phyloP scores from a whole-genome alignment of 2,113 vertebrate genomes.

The Microcebus tavaratra region DNA sequence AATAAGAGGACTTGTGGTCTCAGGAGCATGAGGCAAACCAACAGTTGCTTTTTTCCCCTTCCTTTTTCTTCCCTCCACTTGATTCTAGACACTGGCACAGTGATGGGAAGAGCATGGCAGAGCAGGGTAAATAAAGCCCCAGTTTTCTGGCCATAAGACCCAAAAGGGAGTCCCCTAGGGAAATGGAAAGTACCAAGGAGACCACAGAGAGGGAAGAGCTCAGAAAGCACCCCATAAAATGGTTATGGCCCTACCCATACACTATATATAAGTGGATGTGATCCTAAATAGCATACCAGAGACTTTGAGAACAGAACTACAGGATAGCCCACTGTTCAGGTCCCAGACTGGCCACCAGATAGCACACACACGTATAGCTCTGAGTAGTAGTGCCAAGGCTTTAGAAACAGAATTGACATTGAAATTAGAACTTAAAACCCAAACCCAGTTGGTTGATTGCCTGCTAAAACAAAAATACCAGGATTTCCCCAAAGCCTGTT shows the following conservation, averaged over 20 bases:
- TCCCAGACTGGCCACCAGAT: not conserved
- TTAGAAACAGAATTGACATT: not conserved
- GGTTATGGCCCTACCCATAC: not conserved
- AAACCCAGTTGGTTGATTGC: not conserved
- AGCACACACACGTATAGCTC: not conserved
- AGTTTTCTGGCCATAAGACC: not conserved
- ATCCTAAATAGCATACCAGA: not conserved
- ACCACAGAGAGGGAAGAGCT: not conserved
- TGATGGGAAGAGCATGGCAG: not conserved
- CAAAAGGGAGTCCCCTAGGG: not conserved
- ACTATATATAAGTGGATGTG: not conserved
- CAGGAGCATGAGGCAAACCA: not conserved
- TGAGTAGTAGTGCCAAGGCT: not conserved
- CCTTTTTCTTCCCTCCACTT: not conserved
- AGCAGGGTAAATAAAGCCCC: not conserved
- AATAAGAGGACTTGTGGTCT: not conserved
- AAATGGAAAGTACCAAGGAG: not conserved
- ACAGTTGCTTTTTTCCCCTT: not conserved
- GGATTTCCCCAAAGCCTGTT: not conserved
- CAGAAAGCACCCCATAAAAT: not conserved
- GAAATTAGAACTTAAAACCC: not conserved
- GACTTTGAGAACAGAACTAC: not conserved
- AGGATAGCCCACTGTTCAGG: not conserved
- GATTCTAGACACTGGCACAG: not conserved
- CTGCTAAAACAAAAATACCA: conserved; percentile 29